A percentile compares a stretch with the other conserved stretches of the same genome.
Evolutionary conservation across 2,888 invertebrate species (phyloP).

Genomic region (Dione juno): DNA sequence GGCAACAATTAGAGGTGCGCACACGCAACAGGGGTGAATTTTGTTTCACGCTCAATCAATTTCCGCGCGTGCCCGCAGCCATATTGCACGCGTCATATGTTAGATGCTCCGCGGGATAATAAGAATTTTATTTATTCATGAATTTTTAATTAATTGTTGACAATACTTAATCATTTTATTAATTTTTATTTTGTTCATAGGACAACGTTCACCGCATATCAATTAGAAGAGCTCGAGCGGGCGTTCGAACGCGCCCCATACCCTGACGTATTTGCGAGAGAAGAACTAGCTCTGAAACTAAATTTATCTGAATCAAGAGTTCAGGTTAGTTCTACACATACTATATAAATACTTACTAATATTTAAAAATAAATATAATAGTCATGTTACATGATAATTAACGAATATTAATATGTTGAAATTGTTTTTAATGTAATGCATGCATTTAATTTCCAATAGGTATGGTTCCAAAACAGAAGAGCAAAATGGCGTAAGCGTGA

Average conservation of each 20-base stretch:
- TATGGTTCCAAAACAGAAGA: conserved; percentile 95
- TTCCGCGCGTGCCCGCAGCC: conserved; percentile 81
- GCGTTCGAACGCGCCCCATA: conserved; percentile 98
- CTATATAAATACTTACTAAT: background rate
- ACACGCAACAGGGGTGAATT: conserved; percentile 78
- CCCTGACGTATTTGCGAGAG: conserved; percentile 97
- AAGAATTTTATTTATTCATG: conserved; percentile 59
- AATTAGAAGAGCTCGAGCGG: conserved; percentile 95
- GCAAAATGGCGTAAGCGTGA: conserved; percentile 98
- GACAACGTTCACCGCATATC: conserved; percentile 97
- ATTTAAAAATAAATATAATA: background rate
- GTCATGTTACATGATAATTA: too few species aligned
- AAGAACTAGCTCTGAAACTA: conserved; percentile 95
- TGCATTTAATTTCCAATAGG: conserved; percentile 64
- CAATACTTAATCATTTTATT: conserved; percentile 5
- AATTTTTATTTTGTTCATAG: conserved; percentile 76
- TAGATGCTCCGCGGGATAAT: conserved; percentile 59
- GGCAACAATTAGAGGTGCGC: conserved; percentile 72
- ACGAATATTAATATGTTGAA: too few species aligned
- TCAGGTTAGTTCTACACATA: conserved; percentile 61
- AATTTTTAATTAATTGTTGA: conserved; percentile 48
- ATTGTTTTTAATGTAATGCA: too few species aligned
- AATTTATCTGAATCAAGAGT: conserved; percentile 91
- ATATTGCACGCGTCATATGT: conserved; percentile 83
- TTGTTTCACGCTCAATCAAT: conserved; percentile 83